Base-by-base conservation (phyloP, 2,113 vertebrate species). In the Cryptotis parvus region DNA sequence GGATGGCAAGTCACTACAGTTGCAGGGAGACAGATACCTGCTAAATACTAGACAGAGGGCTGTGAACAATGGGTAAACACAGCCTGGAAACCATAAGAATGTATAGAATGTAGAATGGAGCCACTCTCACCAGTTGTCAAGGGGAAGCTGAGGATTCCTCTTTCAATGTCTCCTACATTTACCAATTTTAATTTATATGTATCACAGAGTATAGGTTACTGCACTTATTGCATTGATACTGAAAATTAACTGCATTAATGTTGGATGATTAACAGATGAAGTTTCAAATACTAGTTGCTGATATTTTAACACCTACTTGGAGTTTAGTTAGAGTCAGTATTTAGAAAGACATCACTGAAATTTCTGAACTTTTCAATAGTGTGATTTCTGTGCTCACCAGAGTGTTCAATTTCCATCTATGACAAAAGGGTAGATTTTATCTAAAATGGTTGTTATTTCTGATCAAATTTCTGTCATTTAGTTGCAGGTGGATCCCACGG, bases 321-420 rank as follows among this genome's bases (percentile, higher is more conserved):
- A 87, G 7, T 18, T 86, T 11, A 83, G 37, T 37, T 6, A 68
- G 91, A 8, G 26, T 68, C 31, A 80, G 43, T 91, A 43, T 79
- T 91, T 84, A 77, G 43, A 63, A 84, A 89, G 52, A 63, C 4
- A 61, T 4, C 9, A 41, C 6, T 26, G 75, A 26, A 45, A 66
- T 88, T 90, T 41, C 70, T 43, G 89, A 89, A 84, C 26, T 61
- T 31, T n/a, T 18, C 22, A 69, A 52, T 14, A 26, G 6, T 65
- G 12, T 24, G 39, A 92, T 33, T 83, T 93, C 43, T n/a, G 18
- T 89, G 61, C 15, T 31, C 58, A 87, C 9, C 68, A 52, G 68
- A 22, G n/a, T n/a, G 37, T 41, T 92, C 11, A 26, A 27, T 88
- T 2, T 92, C 63, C 75, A 15, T 29, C 83, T 91, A n/a, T 79